Base-by-base conservation (phyloP, 2,888 invertebrate genomes). In the Thecophora atra region DNA sequence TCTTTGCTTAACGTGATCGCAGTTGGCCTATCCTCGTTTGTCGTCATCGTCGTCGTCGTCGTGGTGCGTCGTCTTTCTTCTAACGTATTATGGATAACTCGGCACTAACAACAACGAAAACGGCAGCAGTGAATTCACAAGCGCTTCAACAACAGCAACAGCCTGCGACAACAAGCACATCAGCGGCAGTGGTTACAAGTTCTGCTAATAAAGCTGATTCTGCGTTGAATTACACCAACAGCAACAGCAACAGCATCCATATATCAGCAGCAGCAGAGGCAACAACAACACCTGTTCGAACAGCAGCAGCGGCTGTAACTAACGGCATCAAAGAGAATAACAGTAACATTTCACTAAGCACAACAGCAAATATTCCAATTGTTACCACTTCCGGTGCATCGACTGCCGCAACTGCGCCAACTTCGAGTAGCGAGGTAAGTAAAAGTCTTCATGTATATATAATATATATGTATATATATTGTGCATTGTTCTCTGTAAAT, bases 251-350 rank as follows among this genome's bases (percentile, higher is more conserved):
- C 56, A 75, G 66, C 47, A 76, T 72, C 51, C 79, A 78, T 65
- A 82, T 73, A 80, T 76, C 71, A 72, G 58, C 75, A 72, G 21
- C 71, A 73, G 69, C 74, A 71, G 67, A 52, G 68, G 73, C 70
- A 74, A 74, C 72, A 75, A 73, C 64, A 75, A 77, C 76, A 78
- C 78, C 76, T 73, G 77, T 76, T 74, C 78, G 74, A 76, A 76
- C 73, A 77, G 75, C 76, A 78, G 73, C 77, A 78, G 74, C 75
- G 80, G 77, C 79, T 78, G 75, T 78, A 79, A 82, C 82, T 80
- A 85, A 85, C 81, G 85, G 85, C 76, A 83, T 85, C 74, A 84
- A 81, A 81, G 86, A 85, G 78, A 85, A 83, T 80, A 85, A 81
- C 78, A 84, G 81, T 81, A 84, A 81, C 79, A 83, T 80, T 79